These are phyloP conservation scores for Oncorhynchus clarkii DNA, from an alignment of 2,113 vertebrate species.

Conservation along the genomic window DNA sequence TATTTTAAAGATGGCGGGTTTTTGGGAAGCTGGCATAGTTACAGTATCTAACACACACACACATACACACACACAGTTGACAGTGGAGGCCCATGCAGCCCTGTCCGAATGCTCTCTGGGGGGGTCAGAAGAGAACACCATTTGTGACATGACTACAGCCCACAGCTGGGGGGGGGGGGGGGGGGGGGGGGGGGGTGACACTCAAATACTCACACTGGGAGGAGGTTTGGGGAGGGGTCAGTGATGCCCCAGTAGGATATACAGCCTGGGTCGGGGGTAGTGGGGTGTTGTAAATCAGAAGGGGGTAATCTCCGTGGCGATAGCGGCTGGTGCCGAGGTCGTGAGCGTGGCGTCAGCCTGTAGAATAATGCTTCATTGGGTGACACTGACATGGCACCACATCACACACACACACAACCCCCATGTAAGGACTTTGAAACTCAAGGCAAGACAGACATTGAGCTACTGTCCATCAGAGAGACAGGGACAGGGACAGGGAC, in stretches of 20 bases:
- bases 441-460: too few species aligned
- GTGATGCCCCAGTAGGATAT: conserved; percentile 44
- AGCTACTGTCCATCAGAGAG: too few species aligned
- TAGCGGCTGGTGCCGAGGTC: conserved; percentile 48
- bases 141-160: conserved; percentile 47
- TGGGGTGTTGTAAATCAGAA: conserved; percentile 57
- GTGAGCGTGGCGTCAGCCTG: conserved; percentile 42
- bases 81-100: background rate
- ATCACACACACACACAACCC: background rate
- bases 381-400: background rate
- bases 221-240: background rate
- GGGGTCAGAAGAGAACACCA: conserved; percentile 32
- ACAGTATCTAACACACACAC: too few species aligned
- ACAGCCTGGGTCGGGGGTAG: background rate
- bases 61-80: too few species aligned
- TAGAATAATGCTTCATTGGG: conserved; percentile 48
- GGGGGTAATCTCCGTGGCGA: conserved; percentile 49
- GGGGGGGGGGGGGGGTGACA: conserved; percentile 13
- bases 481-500: too few species aligned
- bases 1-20: background rate
- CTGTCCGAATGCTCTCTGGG: background rate
- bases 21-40: too few species aligned
- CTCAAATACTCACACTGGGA: background rate
- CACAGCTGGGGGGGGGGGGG: conserved; percentile 42
- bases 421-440: conserved; percentile 7